Base-by-base conservation (phyloP, 37 sponge, comb jelly and placozoan genomes). In the Oopsacas minuta region DNA sequence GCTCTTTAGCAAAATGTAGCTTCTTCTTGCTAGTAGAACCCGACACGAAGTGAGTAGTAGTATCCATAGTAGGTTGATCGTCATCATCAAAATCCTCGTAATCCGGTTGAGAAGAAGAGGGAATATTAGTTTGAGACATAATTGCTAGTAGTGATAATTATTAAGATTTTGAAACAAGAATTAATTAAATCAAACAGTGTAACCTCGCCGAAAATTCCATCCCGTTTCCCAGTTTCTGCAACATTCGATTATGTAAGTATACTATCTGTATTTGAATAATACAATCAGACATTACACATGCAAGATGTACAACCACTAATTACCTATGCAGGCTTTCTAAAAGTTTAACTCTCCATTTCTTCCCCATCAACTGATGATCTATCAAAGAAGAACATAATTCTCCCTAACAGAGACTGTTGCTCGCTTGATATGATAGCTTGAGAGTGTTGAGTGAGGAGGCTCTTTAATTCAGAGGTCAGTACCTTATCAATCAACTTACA, bases 311-410 rank as follows among this genome's bases (percentile, higher is more conserved):
- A n/a, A n/a, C n/a, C n/a, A n/a, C n/a, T n/a, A n/a, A n/a, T n/a
- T n/a, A n/a, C n/a, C n/a, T n/a, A n/a, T n/a, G n/a, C n/a, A n/a
- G n/a, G n/a, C n/a, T n/a, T n/a, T n/a, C n/a, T n/a, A n/a, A n/a
- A n/a, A n/a, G n/a, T n/a, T n/a, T n/a, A n/a, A n/a, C n/a, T n/a
- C 15, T 42, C 93, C 91, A 91, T 0, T 52, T 85, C 52, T 87
- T 92, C 91, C 89, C 91, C 42, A 90, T 52, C 52, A 86, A 86
- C 46, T 91, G 81, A 90, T 95, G 94, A 20, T 88, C 83, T 53
- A 93, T 83, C 75, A 93, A 95, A 61, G 28, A 25, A 61, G 75
- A 61, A 61, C 75, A 61, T 61, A 12, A 82, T 23, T 82, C 42
- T 7, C 83, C 39, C 42, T 5, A 37, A 5, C 22, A 39, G 36